Evolutionary conservation across 1,140 invertebrate species (phyloP).

Genomic region (Diorhabda elongata): DNA sequence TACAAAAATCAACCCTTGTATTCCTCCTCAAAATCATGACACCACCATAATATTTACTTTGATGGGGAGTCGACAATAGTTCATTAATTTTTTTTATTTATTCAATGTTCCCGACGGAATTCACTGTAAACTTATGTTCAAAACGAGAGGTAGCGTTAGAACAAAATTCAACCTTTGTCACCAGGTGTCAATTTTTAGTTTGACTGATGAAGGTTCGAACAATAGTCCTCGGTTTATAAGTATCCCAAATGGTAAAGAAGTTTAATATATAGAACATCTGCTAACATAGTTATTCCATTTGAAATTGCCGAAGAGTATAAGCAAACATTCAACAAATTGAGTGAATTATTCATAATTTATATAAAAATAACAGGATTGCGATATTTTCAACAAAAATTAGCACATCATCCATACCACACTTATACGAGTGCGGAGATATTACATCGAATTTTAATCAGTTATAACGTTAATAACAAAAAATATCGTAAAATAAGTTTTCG

Average conservation of each 20-base stretch:
- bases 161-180: neutral
- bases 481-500: too few relatives aligned
- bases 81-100: neutral
- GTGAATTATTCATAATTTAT: too few relatives aligned
- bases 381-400: too few relatives aligned
- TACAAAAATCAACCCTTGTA: neutral
- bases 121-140: neutral
- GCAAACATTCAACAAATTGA: too few relatives aligned
- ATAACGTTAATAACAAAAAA: too few relatives aligned
- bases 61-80: neutral
- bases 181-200: neutral
- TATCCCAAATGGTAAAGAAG: neutral
- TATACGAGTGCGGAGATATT: too few relatives aligned
- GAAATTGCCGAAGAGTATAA: too few relatives aligned
- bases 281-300: neutral
- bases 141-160: conserved; percentile 5
- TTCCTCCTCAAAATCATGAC: neutral
- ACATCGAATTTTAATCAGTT: too few relatives aligned
- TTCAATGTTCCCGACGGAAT: neutral
- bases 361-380: too few relatives aligned
- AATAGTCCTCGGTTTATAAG: neutral
- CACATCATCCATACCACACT: too few relatives aligned
- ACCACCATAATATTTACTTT: conserved; percentile 2
- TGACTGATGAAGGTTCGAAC: neutral
- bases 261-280: neutral